Percentiles rank a stretch among this genome's conserved stretches.
Evolutionary conservation across 2,113 vertebrate species (phyloP).

Genomic region (Odocoileus virginianus): DNA sequence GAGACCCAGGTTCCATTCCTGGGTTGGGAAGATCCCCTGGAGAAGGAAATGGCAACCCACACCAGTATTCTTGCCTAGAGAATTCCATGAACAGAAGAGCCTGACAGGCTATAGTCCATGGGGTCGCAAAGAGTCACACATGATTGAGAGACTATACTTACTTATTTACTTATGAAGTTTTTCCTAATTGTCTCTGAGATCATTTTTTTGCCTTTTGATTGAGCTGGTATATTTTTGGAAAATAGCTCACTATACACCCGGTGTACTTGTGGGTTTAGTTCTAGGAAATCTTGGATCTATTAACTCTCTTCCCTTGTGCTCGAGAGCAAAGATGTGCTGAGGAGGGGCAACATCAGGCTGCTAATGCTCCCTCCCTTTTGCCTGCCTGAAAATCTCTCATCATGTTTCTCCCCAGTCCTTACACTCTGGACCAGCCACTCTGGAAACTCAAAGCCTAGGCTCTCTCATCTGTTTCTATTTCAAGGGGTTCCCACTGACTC

Average conservation of each 20-base stretch:
- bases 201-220: not conserved
- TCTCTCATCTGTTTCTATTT: not conserved
- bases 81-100: not conserved
- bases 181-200: not conserved
- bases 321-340: not conserved
- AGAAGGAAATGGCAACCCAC: not conserved
- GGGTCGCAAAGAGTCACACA: not conserved
- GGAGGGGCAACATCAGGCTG: not conserved
- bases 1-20: not conserved
- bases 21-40: not conserved
- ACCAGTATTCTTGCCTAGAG: not conserved
- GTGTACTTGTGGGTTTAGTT: not conserved
- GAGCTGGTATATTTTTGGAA: not conserved
- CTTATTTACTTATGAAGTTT: not conserved
- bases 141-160: not conserved
- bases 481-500: not conserved
- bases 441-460: not conserved
- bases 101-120: not conserved
- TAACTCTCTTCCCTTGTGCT: not conserved
- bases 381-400: not conserved
- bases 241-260: not conserved
- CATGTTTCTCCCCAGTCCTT: fast-evolving
- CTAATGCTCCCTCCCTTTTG: not conserved
- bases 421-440: not conserved
- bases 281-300: not conserved